A percentile compares a stretch with the other conserved stretches of the same genome.
phyloP scores from a whole-genome alignment of 2,113 vertebrate genomes.

The Nycticryphes semicollaris region DNA sequence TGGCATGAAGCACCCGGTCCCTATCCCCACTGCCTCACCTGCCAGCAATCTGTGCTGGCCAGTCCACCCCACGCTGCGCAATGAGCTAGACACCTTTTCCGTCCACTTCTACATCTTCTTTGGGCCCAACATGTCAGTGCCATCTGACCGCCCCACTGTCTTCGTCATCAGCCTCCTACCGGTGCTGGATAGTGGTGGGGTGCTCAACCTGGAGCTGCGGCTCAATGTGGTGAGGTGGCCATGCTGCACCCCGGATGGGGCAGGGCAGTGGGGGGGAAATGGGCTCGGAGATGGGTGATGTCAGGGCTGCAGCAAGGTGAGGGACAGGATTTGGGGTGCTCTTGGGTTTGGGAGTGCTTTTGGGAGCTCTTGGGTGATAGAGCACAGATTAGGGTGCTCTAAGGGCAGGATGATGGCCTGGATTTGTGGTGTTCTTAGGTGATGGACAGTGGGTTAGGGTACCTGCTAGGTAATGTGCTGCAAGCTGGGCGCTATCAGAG shows the following conservation, averaged over 20 bases:
- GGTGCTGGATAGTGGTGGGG: constrained; percentile 92
- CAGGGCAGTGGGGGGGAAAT: background rate
- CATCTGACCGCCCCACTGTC: constrained; percentile 86
- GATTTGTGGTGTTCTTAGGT: background rate
- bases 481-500: background rate
- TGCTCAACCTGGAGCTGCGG: constrained; percentile 93
- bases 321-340: background rate
- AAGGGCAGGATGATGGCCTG: background rate
- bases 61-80: constrained; percentile 90
- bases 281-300: background rate
- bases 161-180: constrained; percentile 94
- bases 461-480: background rate
- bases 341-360: background rate
- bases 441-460: background rate
- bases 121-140: constrained; percentile 90
- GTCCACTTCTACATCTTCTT: constrained; percentile 99
- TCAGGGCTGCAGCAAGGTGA: background rate
- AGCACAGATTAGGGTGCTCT: background rate
- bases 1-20: constrained; percentile 1
- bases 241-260: fast-evolving
- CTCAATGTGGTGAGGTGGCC: constrained; percentile 87
- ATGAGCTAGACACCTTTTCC: constrained; percentile 97
- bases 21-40: background rate
- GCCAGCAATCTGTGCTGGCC: constrained; percentile 84
- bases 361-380: background rate